Conservation (phyloP, 1,140 invertebrate species). For the Cyphomyrmex costatus region DNA sequence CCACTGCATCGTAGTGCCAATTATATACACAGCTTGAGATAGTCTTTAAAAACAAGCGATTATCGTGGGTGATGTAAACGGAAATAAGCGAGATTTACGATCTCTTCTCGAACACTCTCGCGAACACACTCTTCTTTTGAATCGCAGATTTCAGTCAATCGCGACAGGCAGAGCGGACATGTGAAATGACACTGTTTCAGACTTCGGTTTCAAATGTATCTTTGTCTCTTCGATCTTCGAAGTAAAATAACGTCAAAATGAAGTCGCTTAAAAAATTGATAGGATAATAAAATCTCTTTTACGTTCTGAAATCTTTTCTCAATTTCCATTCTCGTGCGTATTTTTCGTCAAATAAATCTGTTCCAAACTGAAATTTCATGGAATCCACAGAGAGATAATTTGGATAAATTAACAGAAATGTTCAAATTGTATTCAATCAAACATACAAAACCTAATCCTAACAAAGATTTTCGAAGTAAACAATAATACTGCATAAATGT, state of each 20-base stretch:
- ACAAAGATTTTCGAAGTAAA: too few species aligned
- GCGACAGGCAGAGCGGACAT: neutral
- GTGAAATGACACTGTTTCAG: neutral
- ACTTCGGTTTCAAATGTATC: neutral
- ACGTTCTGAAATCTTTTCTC: neutral
- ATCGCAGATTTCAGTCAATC: constrained; percentile 5
- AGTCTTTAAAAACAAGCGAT: constrained; percentile 23
- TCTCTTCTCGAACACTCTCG: neutral
- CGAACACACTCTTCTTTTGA: neutral
- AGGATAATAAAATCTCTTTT: neutral
- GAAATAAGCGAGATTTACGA: constrained; percentile 17
- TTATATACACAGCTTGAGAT: constrained; percentile 16
- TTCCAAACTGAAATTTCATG: neutral
- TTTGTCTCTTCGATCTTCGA: neutral
- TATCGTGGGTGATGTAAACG: constrained; percentile 13
- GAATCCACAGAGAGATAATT: too few species aligned
- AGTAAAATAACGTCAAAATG: neutral
- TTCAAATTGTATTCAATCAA: too few species aligned
- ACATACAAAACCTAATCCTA: too few species aligned
- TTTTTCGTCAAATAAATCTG: neutral
- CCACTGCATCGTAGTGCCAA: neutral
- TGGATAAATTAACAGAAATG: too few species aligned
- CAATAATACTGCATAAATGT: too few species aligned
- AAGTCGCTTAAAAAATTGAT: neutral
- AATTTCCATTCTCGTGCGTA: neutral